Evolutionary conservation across 2,113 vertebrate genomes (phyloP).

Genomic region (Grus americana): DNA sequence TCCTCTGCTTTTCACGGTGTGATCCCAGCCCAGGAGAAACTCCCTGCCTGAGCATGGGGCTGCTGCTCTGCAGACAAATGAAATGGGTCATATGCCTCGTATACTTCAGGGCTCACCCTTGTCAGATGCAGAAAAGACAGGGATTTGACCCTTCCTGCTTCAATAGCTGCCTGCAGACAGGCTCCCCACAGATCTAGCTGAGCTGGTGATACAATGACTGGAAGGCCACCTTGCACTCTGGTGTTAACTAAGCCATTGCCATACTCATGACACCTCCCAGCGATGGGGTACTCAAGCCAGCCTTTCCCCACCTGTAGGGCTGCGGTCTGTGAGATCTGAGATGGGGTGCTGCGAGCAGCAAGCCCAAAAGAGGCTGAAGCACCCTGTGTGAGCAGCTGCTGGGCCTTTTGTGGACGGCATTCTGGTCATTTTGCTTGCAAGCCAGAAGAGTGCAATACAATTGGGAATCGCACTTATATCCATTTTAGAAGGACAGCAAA

Average conservation of each 20-base stretch:
- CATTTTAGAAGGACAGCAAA: not conserved
- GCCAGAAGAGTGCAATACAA: not conserved
- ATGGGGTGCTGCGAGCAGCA: not conserved
- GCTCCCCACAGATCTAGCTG: not conserved
- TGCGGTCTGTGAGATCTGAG: not conserved
- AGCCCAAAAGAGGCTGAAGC: not conserved
- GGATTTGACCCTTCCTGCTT: not conserved
- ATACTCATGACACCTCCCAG: not conserved
- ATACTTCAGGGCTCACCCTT: not conserved
- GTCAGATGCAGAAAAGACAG: not conserved
- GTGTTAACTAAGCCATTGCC: not conserved
- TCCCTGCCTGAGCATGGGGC: fast-evolving
- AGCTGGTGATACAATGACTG: fast-evolving
- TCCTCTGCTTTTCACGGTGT: not conserved
- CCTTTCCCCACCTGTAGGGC: fast-evolving
- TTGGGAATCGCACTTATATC: not conserved
- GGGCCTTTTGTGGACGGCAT: not conserved
- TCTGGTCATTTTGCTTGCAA: not conserved
- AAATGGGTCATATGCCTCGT: not conserved
- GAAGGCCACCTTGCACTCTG: not conserved
- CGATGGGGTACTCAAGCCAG: fast-evolving
- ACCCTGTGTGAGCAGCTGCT: fast-evolving
- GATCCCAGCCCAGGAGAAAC: not conserved
- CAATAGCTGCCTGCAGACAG: not conserved
- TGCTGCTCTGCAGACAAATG: not conserved